These are phyloP conservation scores for Eurytoma adleriae DNA, from an alignment of 2,888 invertebrate genomes.

Conservation along the genomic window DNA sequence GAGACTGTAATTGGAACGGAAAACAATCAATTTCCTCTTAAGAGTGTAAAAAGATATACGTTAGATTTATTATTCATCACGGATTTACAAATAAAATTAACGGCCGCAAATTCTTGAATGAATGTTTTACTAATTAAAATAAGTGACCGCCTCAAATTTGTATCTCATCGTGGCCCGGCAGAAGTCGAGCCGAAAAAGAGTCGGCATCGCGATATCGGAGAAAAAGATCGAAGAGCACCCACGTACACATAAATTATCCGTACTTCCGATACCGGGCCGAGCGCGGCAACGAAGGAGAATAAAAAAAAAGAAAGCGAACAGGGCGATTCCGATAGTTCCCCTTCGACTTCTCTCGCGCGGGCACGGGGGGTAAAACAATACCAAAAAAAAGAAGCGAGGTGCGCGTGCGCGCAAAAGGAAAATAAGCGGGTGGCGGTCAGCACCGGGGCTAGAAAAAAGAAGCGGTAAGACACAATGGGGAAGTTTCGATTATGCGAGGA, in stretches of 20 bases:
- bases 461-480: slow-evolving; percentile 57
- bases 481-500: slow-evolving; percentile 59
- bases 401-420: background rate
- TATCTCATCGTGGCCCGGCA: background rate
- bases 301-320: background rate
- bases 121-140: background rate
- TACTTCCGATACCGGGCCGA: slow-evolving; percentile 50
- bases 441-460: slow-evolving; percentile 16
- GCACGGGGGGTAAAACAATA: slow-evolving; percentile 1
- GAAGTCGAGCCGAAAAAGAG: slow-evolving; percentile 6
- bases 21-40: too few relatives aligned
- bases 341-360: slow-evolving; percentile 35
- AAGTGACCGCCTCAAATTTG: background rate
- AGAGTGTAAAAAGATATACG: too few relatives aligned
- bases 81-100: too few relatives aligned
- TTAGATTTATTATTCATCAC: too few relatives aligned
- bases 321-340: slow-evolving; percentile 46
- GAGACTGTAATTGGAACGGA: too few relatives aligned
- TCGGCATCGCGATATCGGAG: slow-evolving; percentile 5
- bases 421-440: background rate
- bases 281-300: background rate
- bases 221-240: slow-evolving; percentile 27
- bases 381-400: background rate
- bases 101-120: background rate
- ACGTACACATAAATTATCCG: slow-evolving; percentile 42